These are phyloP conservation scores for Corapipo altera DNA, from an alignment of 2,113 vertebrate species.

Conservation along the genomic window DNA sequence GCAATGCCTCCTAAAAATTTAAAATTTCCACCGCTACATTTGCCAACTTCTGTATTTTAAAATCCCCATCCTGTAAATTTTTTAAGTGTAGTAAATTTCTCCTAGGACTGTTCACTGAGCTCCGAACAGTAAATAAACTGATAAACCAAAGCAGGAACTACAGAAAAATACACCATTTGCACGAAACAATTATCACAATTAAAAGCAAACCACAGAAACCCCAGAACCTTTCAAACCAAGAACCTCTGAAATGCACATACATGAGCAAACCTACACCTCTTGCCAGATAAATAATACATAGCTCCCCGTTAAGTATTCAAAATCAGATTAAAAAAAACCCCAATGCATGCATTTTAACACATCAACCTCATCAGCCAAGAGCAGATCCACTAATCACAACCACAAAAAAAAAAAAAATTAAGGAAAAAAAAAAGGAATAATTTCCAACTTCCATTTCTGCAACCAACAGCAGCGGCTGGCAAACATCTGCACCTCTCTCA, in stretches of 20 bases:
- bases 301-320: conserved; percentile 10
- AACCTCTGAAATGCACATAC: conserved; percentile 21
- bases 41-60: neutral
- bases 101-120: neutral
- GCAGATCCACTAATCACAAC: conserved; percentile 5
- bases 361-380: conserved; percentile 38
- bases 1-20: conserved; percentile 1
- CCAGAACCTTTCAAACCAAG: neutral
- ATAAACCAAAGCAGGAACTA: neutral
- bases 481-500: conserved; percentile 72
- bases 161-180: neutral
- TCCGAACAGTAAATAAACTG: neutral
- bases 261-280: neutral
- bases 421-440: neutral
- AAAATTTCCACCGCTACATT: neutral
- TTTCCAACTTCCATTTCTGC: conserved; percentile 56
- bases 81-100: neutral
- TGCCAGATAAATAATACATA: conserved; percentile 24
- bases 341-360: neutral
- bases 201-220: neutral
- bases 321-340: neutral
- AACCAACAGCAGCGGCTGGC: conserved; percentile 58
- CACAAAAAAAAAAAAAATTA: conserved; percentile 14
- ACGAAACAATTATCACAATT: neutral
- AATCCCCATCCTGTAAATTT: neutral